Base-by-base conservation (phyloP, 1,140 invertebrate species). In the Euglossa dilemma region DNA sequence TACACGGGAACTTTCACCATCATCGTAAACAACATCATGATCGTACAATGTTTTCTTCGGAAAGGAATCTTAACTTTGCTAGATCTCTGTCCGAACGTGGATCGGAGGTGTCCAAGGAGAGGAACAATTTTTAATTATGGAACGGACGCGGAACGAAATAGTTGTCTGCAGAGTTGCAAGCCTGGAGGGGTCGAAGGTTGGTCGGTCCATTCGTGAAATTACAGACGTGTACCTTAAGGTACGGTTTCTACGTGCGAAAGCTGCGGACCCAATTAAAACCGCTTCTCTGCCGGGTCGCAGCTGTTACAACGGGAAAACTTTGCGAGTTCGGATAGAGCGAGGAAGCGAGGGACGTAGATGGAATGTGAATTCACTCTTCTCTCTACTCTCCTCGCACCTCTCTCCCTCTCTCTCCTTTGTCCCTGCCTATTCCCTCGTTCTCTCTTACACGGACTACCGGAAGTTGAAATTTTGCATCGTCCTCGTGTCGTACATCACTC, bases 221-320 rank as follows among this genome's bases (percentile, higher is more conserved):
- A 84, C 78, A 72, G 80, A 70, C 63, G 83, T 67, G 83, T 54
- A 66, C 83, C 63, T 85, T 85, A 75, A 75, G 64, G 64, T 63
- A 78, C 81, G 73, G 50, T 84, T 71, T 61, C 69, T 79, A 84
- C 70, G 81, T 74, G 85, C 75, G 54, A 83, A 79, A 83, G 63
- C 84, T 66, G 76, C 70, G 85, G 86, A 87, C 87, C 89, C 91
- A 91, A 91, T 91, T 91, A 91, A 91, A 91, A 90, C 87, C 76
- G 89, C 85, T 91, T 87, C 85, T 85, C 84, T 85, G 87, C 75
- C 77, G 61, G 85, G 76, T 86, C 81, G 75, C 90, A 90, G 89
- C 90, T 89, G 90, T 86, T 90, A 75, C 79, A 63, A 64, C 79
- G 78, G 80, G 76, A 84, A 89, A 87, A 90, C 80, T 89, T 90